Conservation (phyloP, 2,113 vertebrate genomes). For the Tor tambroides region DNA sequence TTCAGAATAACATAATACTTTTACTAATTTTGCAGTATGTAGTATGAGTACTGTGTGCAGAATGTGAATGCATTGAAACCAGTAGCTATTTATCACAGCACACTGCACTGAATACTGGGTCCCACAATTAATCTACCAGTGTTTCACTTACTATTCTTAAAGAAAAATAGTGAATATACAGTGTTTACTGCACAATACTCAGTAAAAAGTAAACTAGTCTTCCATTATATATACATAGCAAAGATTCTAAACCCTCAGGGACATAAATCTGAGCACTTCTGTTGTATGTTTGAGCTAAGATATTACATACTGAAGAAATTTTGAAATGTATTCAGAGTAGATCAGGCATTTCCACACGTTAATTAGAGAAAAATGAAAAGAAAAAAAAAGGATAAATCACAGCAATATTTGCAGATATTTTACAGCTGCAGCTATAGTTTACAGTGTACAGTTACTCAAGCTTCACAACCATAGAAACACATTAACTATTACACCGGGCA, state of each 20-base stretch:
- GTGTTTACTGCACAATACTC: not conserved
- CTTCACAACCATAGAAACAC: slow-evolving; percentile 50
- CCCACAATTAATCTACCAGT: not conserved
- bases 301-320: not conserved
- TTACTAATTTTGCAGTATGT: too few relatives aligned
- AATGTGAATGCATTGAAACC: too few relatives aligned
- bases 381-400: not conserved
- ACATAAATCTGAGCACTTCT: not conserved
- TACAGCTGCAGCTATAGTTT: not conserved
- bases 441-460: slow-evolving; percentile 54
- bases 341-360: not conserved
- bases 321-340: not conserved
- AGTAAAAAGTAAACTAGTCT: not conserved
- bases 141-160: not conserved
- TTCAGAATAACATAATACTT: too few relatives aligned
- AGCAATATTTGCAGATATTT: not conserved
- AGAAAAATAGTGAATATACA: not conserved
- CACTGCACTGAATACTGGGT: not conserved
- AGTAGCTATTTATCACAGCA: not conserved
- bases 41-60: too few relatives aligned
- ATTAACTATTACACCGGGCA: slow-evolving; percentile 78
- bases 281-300: too few relatives aligned
- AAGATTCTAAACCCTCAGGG: not conserved
- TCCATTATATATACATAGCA: not conserved
- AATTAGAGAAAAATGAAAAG: not conserved